Evolutionary conservation across 2,113 vertebrate genomes (phyloP).

Genomic region (Ophiodon elongatus): DNA sequence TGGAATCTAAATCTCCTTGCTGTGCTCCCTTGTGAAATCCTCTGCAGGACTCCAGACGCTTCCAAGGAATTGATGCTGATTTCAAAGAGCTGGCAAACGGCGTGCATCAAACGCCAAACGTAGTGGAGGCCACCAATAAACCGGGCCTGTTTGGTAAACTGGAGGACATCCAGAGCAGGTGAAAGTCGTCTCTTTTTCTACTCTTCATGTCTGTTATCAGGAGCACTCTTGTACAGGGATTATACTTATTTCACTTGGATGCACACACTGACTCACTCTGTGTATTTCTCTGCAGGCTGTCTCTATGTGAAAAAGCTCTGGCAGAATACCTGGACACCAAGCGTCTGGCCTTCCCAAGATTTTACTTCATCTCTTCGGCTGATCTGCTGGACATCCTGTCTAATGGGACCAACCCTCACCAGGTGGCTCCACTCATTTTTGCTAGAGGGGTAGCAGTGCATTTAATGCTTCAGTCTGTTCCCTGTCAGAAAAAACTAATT

Average conservation of each 20-base stretch:
- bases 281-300: slow-evolving; percentile 83
- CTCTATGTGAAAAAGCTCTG: slow-evolving; percentile 95
- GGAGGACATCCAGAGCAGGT: slow-evolving; percentile 94
- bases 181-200: slow-evolving; percentile 14
- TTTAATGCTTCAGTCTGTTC: slow-evolving; percentile 35
- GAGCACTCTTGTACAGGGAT: background rate
- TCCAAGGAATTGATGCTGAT: slow-evolving; percentile 91
- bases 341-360: slow-evolving; percentile 93
- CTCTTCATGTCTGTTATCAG: background rate
- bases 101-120: slow-evolving; percentile 89
- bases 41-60: slow-evolving; percentile 91
- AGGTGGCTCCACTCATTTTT: slow-evolving; percentile 71
- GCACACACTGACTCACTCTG: slow-evolving; percentile 5
- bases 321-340: slow-evolving; percentile 96
- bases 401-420: slow-evolving; percentile 91
- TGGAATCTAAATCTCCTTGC: slow-evolving; percentile 45
- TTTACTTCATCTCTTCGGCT: slow-evolving; percentile 98
- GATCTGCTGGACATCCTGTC: slow-evolving; percentile 96
- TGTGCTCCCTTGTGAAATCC: slow-evolving; percentile 55
- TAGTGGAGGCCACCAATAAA: slow-evolving; percentile 92
- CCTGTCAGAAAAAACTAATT: slow-evolving; percentile 4
- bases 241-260: background rate
- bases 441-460: slow-evolving; percentile 1
- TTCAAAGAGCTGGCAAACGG: slow-evolving; percentile 90
- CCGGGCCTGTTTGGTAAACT: slow-evolving; percentile 89